Evolutionary conservation across 2,888 invertebrate genomes (phyloP).

Genomic region (Pseudococcus viburni): DNA sequence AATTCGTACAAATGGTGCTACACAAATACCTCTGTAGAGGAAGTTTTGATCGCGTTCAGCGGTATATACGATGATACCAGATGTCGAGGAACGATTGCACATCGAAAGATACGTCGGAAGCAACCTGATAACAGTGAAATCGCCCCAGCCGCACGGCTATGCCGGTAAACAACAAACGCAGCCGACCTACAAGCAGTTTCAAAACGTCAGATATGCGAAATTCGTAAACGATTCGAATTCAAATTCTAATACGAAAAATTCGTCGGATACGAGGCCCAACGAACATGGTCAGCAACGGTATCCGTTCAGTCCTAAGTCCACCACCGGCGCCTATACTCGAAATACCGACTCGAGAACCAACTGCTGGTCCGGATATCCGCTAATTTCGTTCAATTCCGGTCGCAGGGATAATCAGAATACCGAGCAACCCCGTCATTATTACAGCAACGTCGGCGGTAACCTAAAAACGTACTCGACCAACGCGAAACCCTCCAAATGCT

Average conservation of each 20-base stretch:
- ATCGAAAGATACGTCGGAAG: conserved; percentile 79
- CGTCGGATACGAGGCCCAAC: neutral
- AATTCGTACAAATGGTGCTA: conserved; percentile 58
- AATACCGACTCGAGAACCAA: conserved; percentile 46
- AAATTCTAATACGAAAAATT: neutral
- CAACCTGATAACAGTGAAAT: conserved; percentile 74
- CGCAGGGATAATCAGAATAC: conserved; percentile 18
- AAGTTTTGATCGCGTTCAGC: conserved; percentile 36
- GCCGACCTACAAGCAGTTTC: neutral
- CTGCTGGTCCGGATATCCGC: conserved; percentile 62
- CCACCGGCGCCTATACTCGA: neutral
- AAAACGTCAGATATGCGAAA: conserved; percentile 21
- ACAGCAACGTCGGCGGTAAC: conserved; percentile 68
- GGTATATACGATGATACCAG: conserved; percentile 67
- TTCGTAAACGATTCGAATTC: neutral
- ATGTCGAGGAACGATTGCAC: conserved; percentile 70
- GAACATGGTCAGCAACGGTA: conserved; percentile 13
- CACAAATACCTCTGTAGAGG: conserved; percentile 42
- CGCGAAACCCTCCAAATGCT: conserved; percentile 71
- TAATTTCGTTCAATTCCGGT: conserved; percentile 57
- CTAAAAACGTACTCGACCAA: conserved; percentile 70
- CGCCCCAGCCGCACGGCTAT: neutral
- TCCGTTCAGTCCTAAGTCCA: conserved; percentile 5
- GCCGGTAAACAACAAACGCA: conserved; percentile 6
- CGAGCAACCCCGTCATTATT: conserved; percentile 64